A percentile compares a stretch with the other conserved stretches of the same genome.
phyloP scores from a whole-genome alignment of 2,888 invertebrate genomes.

The Oligia fasciuncula region DNA sequence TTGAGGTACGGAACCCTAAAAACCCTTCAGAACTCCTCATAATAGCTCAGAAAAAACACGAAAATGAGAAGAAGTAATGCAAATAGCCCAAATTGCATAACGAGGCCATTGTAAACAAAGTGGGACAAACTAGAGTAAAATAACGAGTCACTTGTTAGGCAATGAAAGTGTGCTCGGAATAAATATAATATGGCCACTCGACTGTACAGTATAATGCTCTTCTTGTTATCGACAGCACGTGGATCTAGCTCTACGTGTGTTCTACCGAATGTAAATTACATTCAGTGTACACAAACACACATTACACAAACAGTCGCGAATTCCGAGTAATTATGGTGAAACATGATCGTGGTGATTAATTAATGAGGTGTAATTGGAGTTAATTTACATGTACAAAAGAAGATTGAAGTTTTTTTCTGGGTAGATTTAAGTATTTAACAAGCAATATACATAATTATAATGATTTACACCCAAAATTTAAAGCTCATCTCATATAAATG shows the following conservation, averaged over 20 bases:
- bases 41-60: slow-evolving; percentile 5
- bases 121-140: slow-evolving; percentile 78
- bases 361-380: slow-evolving; percentile 19
- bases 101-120: slow-evolving; percentile 75
- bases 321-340: slow-evolving; percentile 24
- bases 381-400: slow-evolving; percentile 12
- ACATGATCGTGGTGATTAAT: slow-evolving; percentile 29
- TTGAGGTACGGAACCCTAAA: no score
- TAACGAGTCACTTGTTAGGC: slow-evolving; percentile 83
- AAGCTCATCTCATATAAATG: neutral
- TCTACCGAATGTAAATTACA: slow-evolving; percentile 53
- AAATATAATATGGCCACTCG: slow-evolving; percentile 75
- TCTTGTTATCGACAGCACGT: slow-evolving; percentile 78
- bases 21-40: neutral
- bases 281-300: slow-evolving; percentile 23
- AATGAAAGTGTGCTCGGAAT: slow-evolving; percentile 80
- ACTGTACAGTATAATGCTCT: slow-evolving; percentile 72
- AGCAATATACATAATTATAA: neutral
- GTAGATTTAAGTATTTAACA: neutral
- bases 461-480: slow-evolving; percentile 6
- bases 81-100: slow-evolving; percentile 69
- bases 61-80: slow-evolving; percentile 59
- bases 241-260: slow-evolving; percentile 63
- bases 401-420: slow-evolving; percentile 15
- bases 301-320: slow-evolving; percentile 25